Evolutionary conservation across 2,113 vertebrate genomes (phyloP), one percentile per base, ranked within the genome.

Genomic region (Rhinogobius similis): DNA sequence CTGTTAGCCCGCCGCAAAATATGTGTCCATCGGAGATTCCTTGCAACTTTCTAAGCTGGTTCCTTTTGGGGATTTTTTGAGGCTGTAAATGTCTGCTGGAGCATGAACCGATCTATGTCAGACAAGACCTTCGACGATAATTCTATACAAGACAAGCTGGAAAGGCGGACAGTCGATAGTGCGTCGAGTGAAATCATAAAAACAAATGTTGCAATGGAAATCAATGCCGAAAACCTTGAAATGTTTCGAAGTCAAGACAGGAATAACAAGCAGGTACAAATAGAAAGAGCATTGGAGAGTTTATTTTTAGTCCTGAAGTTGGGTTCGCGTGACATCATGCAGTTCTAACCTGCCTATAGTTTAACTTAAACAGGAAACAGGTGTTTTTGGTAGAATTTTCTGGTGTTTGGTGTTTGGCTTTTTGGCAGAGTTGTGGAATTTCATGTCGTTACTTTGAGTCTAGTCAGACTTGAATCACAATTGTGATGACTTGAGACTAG

Each of bases 161-260:
- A 65, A 50, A 70, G 41, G 18, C 64, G 36, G n/a, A n/a, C n/a
- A 72, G 64, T 79, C 14, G 26, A 63, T 27, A 50, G 27, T 68
- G 62, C 24, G 50, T 16, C 61, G 69, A 79, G 74, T 61, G 65
- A 73, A 52, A 48, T 48, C 20, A 20, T 48, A 16, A 69, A 74
- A 53, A 72, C 53, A 68, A 75, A 73, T 53, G 67, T 55, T 74
- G 50, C 64, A 70, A 41, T 20, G 29, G 41, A 69, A 82, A 87
- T 82, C 77, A 53, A 84, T 76, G 71, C 23, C 48, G 61, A 77
- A 61, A 78, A 72, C 77, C 78, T 86, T 63, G 78, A 77, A 44
- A 63, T 5, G 63, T 79, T 76, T 73, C 72, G n/a, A 77, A 81
- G 73, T 65, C 62, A 10, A 11, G 6, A 59, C 44, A 72, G 65